phyloP scores from a whole-genome alignment of 2,888 invertebrate species.

The Drosophila meridiana region DNA sequence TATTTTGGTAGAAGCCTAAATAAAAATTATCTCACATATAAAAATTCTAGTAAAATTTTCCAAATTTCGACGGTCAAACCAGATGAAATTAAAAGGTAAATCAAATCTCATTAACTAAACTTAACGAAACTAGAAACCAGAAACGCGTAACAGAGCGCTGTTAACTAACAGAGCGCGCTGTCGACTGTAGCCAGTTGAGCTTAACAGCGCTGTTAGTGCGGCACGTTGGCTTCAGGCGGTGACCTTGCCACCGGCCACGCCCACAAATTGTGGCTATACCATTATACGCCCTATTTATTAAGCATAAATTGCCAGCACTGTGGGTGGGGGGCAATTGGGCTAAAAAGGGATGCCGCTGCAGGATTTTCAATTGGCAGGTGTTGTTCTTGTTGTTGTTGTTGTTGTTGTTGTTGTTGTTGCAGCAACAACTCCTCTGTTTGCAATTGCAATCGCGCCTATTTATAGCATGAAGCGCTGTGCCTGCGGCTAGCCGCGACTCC shows the following conservation, averaged over 20 bases:
- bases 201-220: slow-evolving; percentile 2
- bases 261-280: slow-evolving; percentile 31
- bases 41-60: not conserved
- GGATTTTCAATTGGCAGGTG: slow-evolving; percentile 60
- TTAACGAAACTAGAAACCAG: not conserved
- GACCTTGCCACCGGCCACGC: slow-evolving; percentile 31
- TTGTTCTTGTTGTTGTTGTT: slow-evolving; percentile 32
- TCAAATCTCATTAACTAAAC: not conserved
- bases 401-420: slow-evolving; percentile 19
- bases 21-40: too few species aligned
- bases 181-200: slow-evolving; percentile 8
- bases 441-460: slow-evolving; percentile 43
- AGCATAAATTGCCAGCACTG: slow-evolving; percentile 67
- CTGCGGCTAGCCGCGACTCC: slow-evolving; percentile 29
- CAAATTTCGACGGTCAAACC: not conserved
- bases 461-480: slow-evolving; percentile 27
- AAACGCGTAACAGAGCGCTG: slow-evolving; percentile 14
- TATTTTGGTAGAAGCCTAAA: not conserved
- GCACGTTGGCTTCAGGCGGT: slow-evolving; percentile 15
- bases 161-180: slow-evolving; percentile 35
- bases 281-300: slow-evolving; percentile 64
- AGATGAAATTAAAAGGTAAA: slow-evolving; percentile 2
- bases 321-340: slow-evolving; percentile 21
- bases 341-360: slow-evolving; percentile 54
- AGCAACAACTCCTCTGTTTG: slow-evolving; percentile 1